Conservation (phyloP, 2,888 invertebrate species). For the Clostera curtula region DNA sequence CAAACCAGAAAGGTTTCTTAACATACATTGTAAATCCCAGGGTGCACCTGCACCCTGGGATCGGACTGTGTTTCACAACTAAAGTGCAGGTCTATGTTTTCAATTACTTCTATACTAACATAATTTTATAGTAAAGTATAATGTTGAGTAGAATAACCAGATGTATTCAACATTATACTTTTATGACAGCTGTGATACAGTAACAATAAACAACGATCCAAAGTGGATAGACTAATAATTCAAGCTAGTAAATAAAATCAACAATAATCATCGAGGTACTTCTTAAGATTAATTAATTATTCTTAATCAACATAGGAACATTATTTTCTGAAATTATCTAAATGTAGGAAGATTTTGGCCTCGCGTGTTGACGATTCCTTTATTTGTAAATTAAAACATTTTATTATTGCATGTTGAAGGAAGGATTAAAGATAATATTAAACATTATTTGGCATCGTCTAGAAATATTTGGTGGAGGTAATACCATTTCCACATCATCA, state of each 20-base stretch:
- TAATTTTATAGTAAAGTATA: no score
- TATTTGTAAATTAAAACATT: background rate
- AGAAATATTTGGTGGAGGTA: conserved; percentile 11
- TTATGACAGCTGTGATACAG: no score
- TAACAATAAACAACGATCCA: no score
- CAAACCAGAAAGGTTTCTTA: background rate
- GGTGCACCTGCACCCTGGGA: no score
- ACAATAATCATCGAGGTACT: background rate
- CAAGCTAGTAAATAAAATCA: no score
- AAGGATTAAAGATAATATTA: conserved; percentile 7
- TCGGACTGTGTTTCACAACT: no score
- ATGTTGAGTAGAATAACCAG: no score
- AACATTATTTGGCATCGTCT: conserved; percentile 11
- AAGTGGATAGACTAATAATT: no score
- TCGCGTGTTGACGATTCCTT: background rate
- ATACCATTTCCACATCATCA: conserved; percentile 12
- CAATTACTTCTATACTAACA: no score
- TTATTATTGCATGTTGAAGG: conserved; percentile 6
- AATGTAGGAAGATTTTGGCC: background rate
- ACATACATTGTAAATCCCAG: background rate
- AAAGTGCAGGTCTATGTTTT: no score
- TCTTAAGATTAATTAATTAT: background rate
- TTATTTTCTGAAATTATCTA: background rate
- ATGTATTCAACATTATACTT: no score
- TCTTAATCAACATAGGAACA: background rate